Conservation (phyloP, 2,888 invertebrate genomes). For the Malthinus flaveolus region DNA sequence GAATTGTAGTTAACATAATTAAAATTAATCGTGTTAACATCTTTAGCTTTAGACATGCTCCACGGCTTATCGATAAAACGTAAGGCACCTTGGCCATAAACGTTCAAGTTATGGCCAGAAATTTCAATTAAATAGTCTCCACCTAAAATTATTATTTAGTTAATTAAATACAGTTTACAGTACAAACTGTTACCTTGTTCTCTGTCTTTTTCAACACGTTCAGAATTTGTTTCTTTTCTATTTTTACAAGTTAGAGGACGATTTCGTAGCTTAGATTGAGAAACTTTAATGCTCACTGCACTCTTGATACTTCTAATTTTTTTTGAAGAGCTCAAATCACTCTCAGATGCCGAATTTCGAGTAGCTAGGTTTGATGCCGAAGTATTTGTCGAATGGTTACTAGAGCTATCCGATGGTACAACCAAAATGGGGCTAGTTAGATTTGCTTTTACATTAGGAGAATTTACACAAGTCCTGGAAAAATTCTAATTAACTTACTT, state of each 20-base stretch:
- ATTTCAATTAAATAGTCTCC: constrained; percentile 91
- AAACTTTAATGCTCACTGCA: constrained; percentile 56
- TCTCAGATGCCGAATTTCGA: constrained; percentile 32
- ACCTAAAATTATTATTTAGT: constrained; percentile 55
- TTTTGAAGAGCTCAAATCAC: constrained; percentile 26
- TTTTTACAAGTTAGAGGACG: constrained; percentile 57
- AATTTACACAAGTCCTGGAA: background rate
- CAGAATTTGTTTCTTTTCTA: constrained; percentile 51
- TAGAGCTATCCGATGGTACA: constrained; percentile 34
- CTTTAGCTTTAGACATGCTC: constrained; percentile 76
- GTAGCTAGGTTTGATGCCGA: constrained; percentile 31
- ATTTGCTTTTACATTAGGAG: constrained; percentile 18
- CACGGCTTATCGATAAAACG: constrained; percentile 79
- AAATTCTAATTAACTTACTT: background rate
- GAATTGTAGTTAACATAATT: constrained; percentile 87
- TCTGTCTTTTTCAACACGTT: constrained; percentile 63
- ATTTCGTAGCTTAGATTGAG: constrained; percentile 58
- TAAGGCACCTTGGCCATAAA: constrained; percentile 86
- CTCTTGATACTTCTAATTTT: constrained; percentile 55
- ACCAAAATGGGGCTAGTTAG: constrained; percentile 12
- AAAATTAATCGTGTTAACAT: constrained; percentile 82
- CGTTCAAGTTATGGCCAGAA: constrained; percentile 77
- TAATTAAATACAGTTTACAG: background rate
- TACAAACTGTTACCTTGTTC: constrained; percentile 65
- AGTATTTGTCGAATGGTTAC: constrained; percentile 39